Evolutionary conservation across 2,888 invertebrate species (phyloP).

Genomic region (Ochropleura plecta): DNA sequence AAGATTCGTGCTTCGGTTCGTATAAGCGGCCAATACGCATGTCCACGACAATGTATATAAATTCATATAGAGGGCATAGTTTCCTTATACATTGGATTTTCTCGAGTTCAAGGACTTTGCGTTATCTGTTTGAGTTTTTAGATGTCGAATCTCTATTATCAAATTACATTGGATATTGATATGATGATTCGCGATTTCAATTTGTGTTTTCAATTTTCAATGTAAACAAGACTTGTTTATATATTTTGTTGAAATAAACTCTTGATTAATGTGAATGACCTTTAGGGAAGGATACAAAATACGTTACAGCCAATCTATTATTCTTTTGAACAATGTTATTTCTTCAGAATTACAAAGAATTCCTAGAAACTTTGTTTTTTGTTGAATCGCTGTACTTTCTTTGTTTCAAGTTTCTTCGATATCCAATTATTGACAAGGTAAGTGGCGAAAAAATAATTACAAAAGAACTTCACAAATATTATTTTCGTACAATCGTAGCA

Average conservation of each 20-base stretch:
- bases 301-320: slow-evolving; percentile 2
- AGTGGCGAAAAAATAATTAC: slow-evolving; percentile 16
- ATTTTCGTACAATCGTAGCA: slow-evolving; percentile 14
- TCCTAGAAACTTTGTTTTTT: slow-evolving; percentile 9
- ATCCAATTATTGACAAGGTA: slow-evolving; percentile 10
- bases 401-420: slow-evolving; percentile 10
- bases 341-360: slow-evolving; percentile 2
- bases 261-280: slow-evolving; percentile 34
- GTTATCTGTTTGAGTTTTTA: slow-evolving; percentile 85
- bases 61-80: slow-evolving; percentile 87
- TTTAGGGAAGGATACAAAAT: slow-evolving; percentile 9
- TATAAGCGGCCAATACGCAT: slow-evolving; percentile 89
- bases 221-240: slow-evolving; percentile 25
- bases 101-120: slow-evolving; percentile 89
- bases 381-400: slow-evolving; percentile 6
- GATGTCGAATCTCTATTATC: slow-evolving; percentile 74
- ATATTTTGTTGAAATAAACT: slow-evolving; percentile 16
- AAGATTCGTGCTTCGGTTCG: slow-evolving; percentile 87
- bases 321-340: slow-evolving; percentile 7
- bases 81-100: slow-evolving; percentile 88
- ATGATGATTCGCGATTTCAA: slow-evolving; percentile 56
- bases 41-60: slow-evolving; percentile 88
- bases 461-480: slow-evolving; percentile 12
- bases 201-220: slow-evolving; percentile 43
- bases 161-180: slow-evolving; percentile 70